Evolutionary conservation across 2,888 invertebrate species (phyloP), one percentile per base, ranked within the genome.

Genomic region (Mactromeris polynyma): DNA sequence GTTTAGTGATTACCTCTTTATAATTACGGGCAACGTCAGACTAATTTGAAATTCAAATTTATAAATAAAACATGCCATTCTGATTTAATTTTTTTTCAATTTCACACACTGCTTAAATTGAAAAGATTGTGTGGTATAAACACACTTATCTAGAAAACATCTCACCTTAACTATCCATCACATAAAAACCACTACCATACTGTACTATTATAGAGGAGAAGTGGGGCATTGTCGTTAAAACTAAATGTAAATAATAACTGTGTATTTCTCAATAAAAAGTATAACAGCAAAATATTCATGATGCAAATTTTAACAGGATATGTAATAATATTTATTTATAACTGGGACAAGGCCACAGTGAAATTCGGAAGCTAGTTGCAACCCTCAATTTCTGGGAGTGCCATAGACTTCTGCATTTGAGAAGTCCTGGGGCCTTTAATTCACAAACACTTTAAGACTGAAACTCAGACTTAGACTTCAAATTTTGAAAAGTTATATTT

Each of bases 11-110:
- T 88, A 86, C 86, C 81, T 31, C 85, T 73, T 89, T 86, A 89
- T 89, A 90, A 92, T 91, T 83, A 79, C 54, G 46, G 54, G 80
- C 51, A 79, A 86, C 81, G 79, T 14, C 80, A 81, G 79, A 73
- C 87, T 92, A 54, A 92, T 92, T 92, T 92, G 89, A 92, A 90
- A 85, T 92, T 88, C 92, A 90, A 92, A 92, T 92, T 90, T 89
- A 64, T 85, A 84, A 86, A 92, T 90, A 90, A 87, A 89, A 87
- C 89, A 86, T 90, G 90, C 89, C 90, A 92, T 89, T 92, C 89
- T 87, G 51, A 77, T 46, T 87, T 83, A 85, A 83, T 85, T 90
- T 83, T 85, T 88, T 88, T 91, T 90, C 91, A 91, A 91, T 91
- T 91, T 91, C 90, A 90, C 91, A 91, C 88, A 88, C 91, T 85